Base-by-base conservation (phyloP, 1,140 invertebrate genomes). In the Propsilocerus akamusi region DNA sequence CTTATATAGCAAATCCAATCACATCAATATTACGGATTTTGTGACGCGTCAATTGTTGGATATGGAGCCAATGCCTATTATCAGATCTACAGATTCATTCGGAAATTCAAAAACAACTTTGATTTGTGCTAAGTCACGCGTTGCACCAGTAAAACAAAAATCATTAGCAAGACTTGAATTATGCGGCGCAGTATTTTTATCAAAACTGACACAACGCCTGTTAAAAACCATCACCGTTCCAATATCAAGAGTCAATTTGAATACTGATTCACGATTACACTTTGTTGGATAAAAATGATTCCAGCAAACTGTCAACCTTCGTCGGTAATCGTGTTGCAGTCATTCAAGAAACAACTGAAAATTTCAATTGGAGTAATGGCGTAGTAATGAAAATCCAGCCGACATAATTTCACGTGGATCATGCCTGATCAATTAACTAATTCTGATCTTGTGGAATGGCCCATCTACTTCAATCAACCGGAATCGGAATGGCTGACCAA, bases 261-360 rank as follows among this genome's bases (percentile, higher is more conserved):
- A 53, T 2, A 48, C 53, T 2, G 55, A 58, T 49, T 53, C 34
- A 23, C 47, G 8, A 55, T 59, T 17, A 55, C 55, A 7, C 32
- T 65, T 0, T 14, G 30, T 8, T 64, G 65, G 63, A 48, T 66
- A 2, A 28, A 48, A 54, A 48, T 5, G 26, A 51, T 14, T 53
- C 58, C 1, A 37, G 51, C 12, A 30, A 47, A 0, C 54, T 63
- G 46, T 64, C 68, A 49, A 57, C 57, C 0, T 70, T 62, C 54
- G 62, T 70, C 0, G 59, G 59, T 0, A 68, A 68, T 51, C 49
- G 65, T 23, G 57, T 68, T 0, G 34, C 57, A 17, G 51, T 60
- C 51, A 69, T 70, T 30, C 58, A 62, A 30, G 25, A 53, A 14
- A 11, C 50, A 1, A 54, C 58, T 3, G 26, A 51, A 12, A 46